Percentiles rank a stretch among this genome's conserved stretches.
phyloP scores from a whole-genome alignment of 2,888 invertebrate species.

The Lycia hirtaria region DNA sequence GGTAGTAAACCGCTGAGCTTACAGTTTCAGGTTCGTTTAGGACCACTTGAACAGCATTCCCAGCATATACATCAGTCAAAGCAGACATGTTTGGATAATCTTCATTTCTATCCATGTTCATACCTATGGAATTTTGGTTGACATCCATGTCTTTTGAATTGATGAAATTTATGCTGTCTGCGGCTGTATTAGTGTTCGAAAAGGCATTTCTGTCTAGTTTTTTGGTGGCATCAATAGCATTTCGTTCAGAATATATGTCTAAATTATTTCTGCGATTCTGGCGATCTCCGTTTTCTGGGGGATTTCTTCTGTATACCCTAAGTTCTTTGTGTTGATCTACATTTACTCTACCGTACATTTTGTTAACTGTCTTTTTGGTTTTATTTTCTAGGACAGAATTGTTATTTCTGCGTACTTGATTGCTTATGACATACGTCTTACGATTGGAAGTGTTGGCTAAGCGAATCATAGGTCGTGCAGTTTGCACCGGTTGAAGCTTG shows the following conservation, averaged over 20 bases:
- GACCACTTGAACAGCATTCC: slow-evolving; percentile 15
- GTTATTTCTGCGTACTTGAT: background rate
- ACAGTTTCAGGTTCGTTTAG: background rate
- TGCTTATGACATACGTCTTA: background rate
- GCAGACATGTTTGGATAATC: slow-evolving; percentile 36
- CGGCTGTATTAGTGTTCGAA: background rate
- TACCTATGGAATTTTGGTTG: background rate
- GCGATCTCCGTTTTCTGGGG: too few species aligned
- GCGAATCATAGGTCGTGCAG: too few species aligned
- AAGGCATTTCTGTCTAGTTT: background rate
- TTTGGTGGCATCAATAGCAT: background rate
- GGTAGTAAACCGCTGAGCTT: slow-evolving; percentile 52
- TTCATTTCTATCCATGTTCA: background rate
- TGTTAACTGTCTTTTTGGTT: background rate
- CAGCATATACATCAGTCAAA: slow-evolving; percentile 32
- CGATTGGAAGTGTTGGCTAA: too few species aligned
- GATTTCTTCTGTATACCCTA: too few species aligned
- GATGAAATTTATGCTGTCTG: background rate
- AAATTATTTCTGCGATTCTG: too few species aligned
- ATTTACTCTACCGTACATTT: background rate
- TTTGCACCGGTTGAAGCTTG: too few species aligned
- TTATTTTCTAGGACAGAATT: background rate
- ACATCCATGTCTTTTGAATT: background rate
- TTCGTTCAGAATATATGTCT: too few species aligned
- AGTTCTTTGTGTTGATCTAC: too few species aligned